Conservation (phyloP, 2,113 vertebrate genomes). For the Atrichornis clamosus region DNA sequence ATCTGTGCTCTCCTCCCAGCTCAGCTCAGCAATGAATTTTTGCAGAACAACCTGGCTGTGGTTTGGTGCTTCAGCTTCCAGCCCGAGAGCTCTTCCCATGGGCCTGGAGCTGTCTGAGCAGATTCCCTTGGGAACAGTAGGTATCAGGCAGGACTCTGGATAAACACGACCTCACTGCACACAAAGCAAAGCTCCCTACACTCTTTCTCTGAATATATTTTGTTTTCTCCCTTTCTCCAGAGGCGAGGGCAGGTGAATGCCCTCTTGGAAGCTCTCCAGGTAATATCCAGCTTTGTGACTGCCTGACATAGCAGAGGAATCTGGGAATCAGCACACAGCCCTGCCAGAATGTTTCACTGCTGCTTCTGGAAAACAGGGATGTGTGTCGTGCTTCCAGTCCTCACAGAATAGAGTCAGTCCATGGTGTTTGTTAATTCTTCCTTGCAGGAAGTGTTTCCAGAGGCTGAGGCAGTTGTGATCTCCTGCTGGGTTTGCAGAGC, state of each 20-base stretch:
- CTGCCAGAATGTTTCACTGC: rapidly evolving
- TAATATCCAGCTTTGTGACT: not conserved
- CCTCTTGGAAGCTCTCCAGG: not conserved
- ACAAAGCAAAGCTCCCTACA: not conserved
- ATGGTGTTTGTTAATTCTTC: not conserved
- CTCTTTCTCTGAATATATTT: not conserved
- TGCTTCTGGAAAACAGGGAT: not conserved
- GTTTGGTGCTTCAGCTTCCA: not conserved
- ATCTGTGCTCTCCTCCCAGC: not conserved
- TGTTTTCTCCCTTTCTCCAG: not conserved
- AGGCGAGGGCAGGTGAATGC: not conserved
- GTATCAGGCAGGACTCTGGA: not conserved
- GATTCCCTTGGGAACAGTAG: not conserved
- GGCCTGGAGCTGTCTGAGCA: not conserved
- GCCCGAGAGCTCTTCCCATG: not conserved
- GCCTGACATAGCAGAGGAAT: not conserved
- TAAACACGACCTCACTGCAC: not conserved
- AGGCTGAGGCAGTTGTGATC: not conserved
- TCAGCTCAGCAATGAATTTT: not conserved
- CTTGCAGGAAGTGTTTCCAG: not conserved
- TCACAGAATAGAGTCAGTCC: not conserved
- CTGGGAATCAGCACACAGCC: not conserved
- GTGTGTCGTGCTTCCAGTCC: rapidly evolving
- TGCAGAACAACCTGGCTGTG: not conserved
- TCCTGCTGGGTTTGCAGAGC: not conserved